Percentiles rank a stretch among this genome's conserved stretches.
Evolutionary conservation across 2,888 invertebrate species (phyloP).

Genomic region (Leptothorax acervorum): DNA sequence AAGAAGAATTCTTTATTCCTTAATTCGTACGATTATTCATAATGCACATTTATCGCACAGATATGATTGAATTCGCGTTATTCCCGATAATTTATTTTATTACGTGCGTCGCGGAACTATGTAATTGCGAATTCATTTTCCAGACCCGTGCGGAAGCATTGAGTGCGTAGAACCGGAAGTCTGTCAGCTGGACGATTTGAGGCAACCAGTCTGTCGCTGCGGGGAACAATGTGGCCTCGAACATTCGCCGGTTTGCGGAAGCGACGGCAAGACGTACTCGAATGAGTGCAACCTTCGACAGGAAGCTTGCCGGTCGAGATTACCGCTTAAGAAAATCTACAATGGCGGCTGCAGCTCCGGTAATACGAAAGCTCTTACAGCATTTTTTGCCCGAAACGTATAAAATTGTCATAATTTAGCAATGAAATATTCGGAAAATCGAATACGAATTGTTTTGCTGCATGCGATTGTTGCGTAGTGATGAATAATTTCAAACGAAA

Average conservation of each 20-base stretch:
- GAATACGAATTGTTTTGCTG: background rate
- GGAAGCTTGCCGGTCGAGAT: conserved; percentile 92
- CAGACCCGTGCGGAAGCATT: conserved; percentile 94
- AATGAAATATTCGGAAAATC: background rate
- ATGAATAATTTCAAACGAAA: background rate
- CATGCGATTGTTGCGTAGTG: background rate
- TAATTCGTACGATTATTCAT: background rate
- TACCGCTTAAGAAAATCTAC: conserved; percentile 92
- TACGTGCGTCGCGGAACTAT: background rate
- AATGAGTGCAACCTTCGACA: conserved; percentile 93
- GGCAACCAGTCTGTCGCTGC: conserved; percentile 93
- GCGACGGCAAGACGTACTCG: conserved; percentile 92
- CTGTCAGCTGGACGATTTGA: conserved; percentile 93
- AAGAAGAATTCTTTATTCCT: background rate
- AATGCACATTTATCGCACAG: background rate
- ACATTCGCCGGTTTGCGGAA: conserved; percentile 91
- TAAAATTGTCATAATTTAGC: background rate
- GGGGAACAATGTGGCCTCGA: conserved; percentile 92
- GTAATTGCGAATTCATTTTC: conserved; percentile 75
- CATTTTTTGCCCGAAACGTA: background rate
- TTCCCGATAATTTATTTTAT: background rate
- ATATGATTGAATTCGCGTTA: background rate
- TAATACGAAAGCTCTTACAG: conserved; percentile 79
- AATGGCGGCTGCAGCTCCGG: conserved; percentile 94
- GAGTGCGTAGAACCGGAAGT: conserved; percentile 92